These are phyloP conservation scores for Monochamus saltuarius DNA, from an alignment of 1,140 invertebrate species.

Conservation along the genomic window DNA sequence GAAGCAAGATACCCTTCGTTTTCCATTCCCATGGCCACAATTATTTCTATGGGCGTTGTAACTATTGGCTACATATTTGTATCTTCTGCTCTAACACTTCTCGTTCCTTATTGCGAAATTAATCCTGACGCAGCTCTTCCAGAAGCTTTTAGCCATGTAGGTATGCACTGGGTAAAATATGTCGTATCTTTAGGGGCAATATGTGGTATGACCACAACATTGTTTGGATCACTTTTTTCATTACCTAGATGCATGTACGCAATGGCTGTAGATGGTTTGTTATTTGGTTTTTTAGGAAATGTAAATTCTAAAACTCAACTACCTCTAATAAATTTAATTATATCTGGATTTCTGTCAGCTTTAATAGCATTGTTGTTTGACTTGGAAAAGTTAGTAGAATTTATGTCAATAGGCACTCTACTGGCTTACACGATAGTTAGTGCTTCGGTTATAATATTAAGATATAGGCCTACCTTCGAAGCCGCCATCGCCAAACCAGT, in stretches of 20 bases:
- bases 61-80: constrained; percentile 80
- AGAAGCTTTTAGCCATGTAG: constrained; percentile 74
- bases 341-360: constrained; percentile 77
- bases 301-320: constrained; percentile 79
- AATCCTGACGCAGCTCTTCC: constrained; percentile 79
- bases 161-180: constrained; percentile 82
- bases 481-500: constrained; percentile 52
- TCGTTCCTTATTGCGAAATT: constrained; percentile 77
- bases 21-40: constrained; percentile 80
- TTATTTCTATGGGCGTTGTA: constrained; percentile 76
- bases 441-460: constrained; percentile 81
- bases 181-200: constrained; percentile 84
- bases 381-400: constrained; percentile 87
- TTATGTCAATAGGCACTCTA: constrained; percentile 91
- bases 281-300: constrained; percentile 77
- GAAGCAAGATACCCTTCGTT: constrained; percentile 77
- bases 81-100: constrained; percentile 76
- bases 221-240: constrained; percentile 82
- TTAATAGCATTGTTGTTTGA: constrained; percentile 84
- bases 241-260: constrained; percentile 80
- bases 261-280: constrained; percentile 84
- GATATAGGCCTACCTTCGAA: constrained; percentile 67
- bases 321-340: constrained; percentile 75
- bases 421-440: constrained; percentile 90
- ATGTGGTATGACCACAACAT: constrained; percentile 85